Evolutionary conservation across 2,888 invertebrate species (phyloP), one percentile per base, ranked within the genome.

Genomic region (Monopis laevigella): DNA sequence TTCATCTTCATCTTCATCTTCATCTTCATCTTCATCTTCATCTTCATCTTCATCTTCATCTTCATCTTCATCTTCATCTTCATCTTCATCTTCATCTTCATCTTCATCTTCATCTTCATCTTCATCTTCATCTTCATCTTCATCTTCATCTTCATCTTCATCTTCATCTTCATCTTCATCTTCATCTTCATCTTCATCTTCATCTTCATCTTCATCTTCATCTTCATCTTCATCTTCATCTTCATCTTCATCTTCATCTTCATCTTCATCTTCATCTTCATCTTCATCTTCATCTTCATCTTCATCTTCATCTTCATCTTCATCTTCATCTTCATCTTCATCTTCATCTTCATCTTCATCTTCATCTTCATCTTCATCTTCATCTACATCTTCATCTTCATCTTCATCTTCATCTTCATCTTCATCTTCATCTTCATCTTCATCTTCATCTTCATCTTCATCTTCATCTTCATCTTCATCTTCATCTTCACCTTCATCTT

Each of bases 251-350:
- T 28, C 32, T 34, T 8, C 36, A 35, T 14, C 38, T 28, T 30
- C 26, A 11, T 40, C 36, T 35, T 30, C 29, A 10, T 41, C 43
- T 16, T 43, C 45, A 26, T 11, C 26, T 19, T 29, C 40, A 16
- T 35, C 14, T 16, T n/a, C 27, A 16, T 14, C 16, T 21, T 39
- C 39, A 14, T 24, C 39, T 39, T 26, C 39, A n/a, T 36, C n/a
- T n/a, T n/a, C n/a, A n/a, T n/a, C n/a, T n/a, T n/a, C n/a, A n/a
- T n/a, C n/a, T n/a, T n/a, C n/a, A n/a, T 40, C 40, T 40, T 40
- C 40, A 40, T 40, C 40, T 40, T 40, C 40, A 40, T 40, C 40
- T 40, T 40, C 40, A 40, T 40, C 40, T 40, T 40, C 40, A 40
- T 40, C 40, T 40, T 40, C 40, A 40, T 40, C 40, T 40, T 40